Conservation (phyloP, 1,140 invertebrate species). For the Macrosteles quadrilineatus region DNA sequence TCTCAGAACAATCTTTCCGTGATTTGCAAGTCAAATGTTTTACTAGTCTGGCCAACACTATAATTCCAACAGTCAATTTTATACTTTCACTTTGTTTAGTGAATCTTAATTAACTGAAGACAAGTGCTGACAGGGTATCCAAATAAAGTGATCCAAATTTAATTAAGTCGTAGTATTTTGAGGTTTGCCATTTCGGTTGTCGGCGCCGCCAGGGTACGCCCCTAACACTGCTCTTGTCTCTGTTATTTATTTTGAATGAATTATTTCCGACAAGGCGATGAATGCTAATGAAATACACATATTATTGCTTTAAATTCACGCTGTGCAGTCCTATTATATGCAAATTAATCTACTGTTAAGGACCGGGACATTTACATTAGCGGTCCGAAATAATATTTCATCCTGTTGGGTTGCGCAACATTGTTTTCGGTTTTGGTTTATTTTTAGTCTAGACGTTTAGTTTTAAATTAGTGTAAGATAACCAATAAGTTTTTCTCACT, state of each 20-base stretch:
- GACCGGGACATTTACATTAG: slow-evolving; percentile 23
- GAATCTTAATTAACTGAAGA: no score
- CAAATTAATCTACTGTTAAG: slow-evolving; percentile 19
- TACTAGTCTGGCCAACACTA: no score
- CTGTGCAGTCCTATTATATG: slow-evolving; percentile 23
- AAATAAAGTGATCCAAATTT: no score
- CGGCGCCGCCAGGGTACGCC: neutral
- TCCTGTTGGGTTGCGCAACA: neutral
- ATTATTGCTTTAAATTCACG: slow-evolving; percentile 23
- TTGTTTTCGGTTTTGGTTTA: no score
- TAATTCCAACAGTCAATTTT: no score
- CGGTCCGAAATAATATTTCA: neutral
- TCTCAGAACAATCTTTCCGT: no score
- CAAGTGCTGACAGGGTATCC: no score
- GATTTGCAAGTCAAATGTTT: no score
- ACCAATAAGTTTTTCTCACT: no score
- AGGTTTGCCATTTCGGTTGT: neutral
- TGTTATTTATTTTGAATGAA: slow-evolving; percentile 16
- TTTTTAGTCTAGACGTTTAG: no score
- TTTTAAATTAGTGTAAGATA: no score
- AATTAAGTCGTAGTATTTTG: neutral
- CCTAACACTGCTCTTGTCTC: neutral
- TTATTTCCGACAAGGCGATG: slow-evolving; percentile 3
- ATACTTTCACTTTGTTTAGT: no score
- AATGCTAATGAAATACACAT: slow-evolving; percentile 15